phyloP scores from a whole-genome alignment of 2,888 invertebrate genomes.

The Brachyptera risi region DNA sequence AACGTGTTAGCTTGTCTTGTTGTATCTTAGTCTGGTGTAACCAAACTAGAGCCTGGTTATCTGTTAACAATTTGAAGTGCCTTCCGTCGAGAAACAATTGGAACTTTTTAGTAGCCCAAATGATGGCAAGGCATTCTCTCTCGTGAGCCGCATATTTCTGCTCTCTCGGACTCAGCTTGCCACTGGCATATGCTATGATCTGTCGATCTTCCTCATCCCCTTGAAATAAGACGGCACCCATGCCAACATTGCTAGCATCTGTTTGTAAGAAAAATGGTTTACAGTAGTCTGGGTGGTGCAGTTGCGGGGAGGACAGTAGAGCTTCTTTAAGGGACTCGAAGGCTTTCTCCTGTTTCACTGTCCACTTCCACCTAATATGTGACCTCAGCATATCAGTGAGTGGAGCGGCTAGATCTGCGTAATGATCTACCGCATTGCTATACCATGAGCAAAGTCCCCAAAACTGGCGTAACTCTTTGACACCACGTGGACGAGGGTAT shows the following conservation, averaged over 20 bases:
- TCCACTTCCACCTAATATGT: constrained; percentile 32
- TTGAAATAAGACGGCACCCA: constrained; percentile 31
- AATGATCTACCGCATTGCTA: too few relatives aligned
- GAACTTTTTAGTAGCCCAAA: constrained; percentile 29
- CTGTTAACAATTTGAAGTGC: constrained; percentile 15
- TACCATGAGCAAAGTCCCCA: too few relatives aligned
- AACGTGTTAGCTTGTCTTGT: background rate
- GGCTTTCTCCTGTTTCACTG: constrained; percentile 26
- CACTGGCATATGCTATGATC: constrained; percentile 32
- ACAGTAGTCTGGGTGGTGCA: constrained; percentile 31
- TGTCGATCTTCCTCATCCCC: constrained; percentile 19
- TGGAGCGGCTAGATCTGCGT: too few relatives aligned
- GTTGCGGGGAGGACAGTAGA: constrained; percentile 29
- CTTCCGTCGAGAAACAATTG: constrained; percentile 16
- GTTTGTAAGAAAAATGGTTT: constrained; percentile 30
- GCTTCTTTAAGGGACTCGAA: constrained; percentile 30
- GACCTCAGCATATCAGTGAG: constrained; percentile 36
- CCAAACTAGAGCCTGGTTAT: constrained; percentile 4
- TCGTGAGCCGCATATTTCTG: constrained; percentile 26
- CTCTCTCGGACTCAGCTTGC: constrained; percentile 25
- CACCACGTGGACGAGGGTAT: too few relatives aligned
- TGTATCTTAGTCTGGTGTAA: constrained; percentile 16
- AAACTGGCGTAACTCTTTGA: too few relatives aligned
- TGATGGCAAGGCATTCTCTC: constrained; percentile 30
- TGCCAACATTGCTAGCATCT: constrained; percentile 29